Evolutionary conservation across 2,797 vertebrate species (phyloP).

Genomic region (Myotis findleyi): DNA sequence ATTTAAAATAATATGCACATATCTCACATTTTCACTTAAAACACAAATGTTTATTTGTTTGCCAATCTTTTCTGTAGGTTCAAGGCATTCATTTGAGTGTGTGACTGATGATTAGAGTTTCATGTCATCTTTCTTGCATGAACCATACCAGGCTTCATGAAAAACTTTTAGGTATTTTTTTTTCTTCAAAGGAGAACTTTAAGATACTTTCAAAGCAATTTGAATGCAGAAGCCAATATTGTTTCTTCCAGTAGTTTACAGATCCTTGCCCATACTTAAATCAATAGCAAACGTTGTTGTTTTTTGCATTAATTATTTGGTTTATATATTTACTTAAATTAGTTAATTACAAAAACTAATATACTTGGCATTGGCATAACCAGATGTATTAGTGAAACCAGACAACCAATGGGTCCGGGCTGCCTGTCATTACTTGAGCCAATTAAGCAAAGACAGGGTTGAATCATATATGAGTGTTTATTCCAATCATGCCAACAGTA

Average conservation of each 20-base stretch:
- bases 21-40: neutral
- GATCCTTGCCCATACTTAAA: neutral
- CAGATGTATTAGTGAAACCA: neutral
- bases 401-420: too few relatives aligned
- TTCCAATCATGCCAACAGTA: too few relatives aligned
- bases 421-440: too few relatives aligned
- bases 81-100: neutral
- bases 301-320: neutral
- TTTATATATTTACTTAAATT: neutral
- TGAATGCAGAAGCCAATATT: neutral
- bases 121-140: neutral
- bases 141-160: neutral
- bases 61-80: neutral
- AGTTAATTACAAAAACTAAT: neutral
- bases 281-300: neutral
- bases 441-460: too few relatives aligned
- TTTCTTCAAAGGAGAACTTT: neutral
- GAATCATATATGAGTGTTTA: too few relatives aligned
- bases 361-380: neutral
- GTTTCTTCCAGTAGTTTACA: neutral
- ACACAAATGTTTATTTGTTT: neutral
- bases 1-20: neutral
- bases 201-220: neutral
- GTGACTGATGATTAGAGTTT: neutral
- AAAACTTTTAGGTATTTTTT: neutral